Conservation (phyloP, 2,888 invertebrate species). For the Mycalesis mineus region DNA sequence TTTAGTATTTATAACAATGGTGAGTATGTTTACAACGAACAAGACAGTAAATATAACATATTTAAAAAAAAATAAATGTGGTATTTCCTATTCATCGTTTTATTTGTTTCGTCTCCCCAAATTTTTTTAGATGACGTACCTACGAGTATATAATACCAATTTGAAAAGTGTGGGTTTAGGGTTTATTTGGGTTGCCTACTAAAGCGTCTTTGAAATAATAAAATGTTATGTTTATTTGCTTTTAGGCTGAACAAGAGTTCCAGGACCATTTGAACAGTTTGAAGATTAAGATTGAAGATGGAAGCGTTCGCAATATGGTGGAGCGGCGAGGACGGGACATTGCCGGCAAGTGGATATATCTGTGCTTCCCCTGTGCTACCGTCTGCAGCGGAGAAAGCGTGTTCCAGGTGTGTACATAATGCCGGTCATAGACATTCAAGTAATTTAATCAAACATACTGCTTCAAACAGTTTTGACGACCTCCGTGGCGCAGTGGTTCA, state of each 20-base stretch:
- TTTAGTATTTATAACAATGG: constrained; percentile 34
- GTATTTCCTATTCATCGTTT: constrained; percentile 34
- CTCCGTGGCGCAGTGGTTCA: too few relatives aligned
- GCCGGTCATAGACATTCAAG: too few relatives aligned
- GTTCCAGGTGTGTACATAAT: constrained; percentile 60
- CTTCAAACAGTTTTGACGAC: too few relatives aligned
- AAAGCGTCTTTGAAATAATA: background rate
- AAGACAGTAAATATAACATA: constrained; percentile 34
- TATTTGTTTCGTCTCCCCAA: constrained; percentile 25
- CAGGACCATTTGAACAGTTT: constrained; percentile 63
- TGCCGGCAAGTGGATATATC: constrained; percentile 66
- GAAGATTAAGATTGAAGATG: constrained; percentile 70
- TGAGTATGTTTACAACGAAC: constrained; percentile 41
- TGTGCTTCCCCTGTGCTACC: constrained; percentile 75
- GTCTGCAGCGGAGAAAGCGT: constrained; percentile 66
- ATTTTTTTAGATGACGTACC: background rate
- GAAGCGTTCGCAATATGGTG: constrained; percentile 61
- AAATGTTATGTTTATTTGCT: constrained; percentile 18
- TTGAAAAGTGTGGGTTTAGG: too few relatives aligned
- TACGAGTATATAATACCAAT: too few relatives aligned
- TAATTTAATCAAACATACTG: too few relatives aligned
- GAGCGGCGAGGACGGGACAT: constrained; percentile 64
- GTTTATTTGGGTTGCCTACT: background rate
- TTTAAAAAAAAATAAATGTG: constrained; percentile 36
- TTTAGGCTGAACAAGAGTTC: constrained; percentile 68